phyloP scores from a whole-genome alignment of 1,140 invertebrate genomes.

The Pollicipes pollicipes region DNA sequence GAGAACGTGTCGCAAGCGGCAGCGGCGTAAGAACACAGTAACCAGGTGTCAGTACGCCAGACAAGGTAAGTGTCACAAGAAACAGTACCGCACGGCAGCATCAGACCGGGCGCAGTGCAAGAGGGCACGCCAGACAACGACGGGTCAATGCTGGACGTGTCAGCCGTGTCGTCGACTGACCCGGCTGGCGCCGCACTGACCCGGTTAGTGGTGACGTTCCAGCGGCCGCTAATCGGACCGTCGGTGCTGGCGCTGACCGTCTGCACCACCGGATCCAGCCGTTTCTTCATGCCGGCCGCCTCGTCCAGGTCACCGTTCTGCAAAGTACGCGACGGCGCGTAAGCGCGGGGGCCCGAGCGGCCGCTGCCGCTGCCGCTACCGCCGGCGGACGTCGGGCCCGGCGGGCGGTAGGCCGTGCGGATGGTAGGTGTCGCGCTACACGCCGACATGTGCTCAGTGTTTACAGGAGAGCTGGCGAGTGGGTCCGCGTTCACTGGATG shows the following conservation, averaged over 20 bases:
- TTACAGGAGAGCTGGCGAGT: too few relatives aligned
- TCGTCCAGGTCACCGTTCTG: slow-evolving; percentile 45
- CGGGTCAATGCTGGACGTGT: slow-evolving; percentile 2
- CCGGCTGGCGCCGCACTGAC: too few relatives aligned
- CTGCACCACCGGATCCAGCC: slow-evolving; percentile 32
- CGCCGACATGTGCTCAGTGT: slow-evolving; percentile 11
- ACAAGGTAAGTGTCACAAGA: slow-evolving; percentile 6
- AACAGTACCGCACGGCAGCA: not conserved
- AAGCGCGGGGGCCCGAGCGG: too few relatives aligned
- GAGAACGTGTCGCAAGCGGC: slow-evolving; percentile 6
- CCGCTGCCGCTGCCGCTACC: too few relatives aligned
- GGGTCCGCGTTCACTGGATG: too few relatives aligned
- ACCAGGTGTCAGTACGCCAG: slow-evolving; percentile 6
- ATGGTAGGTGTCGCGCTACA: too few relatives aligned
- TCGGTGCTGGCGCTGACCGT: slow-evolving; percentile 25
- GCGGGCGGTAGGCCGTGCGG: too few relatives aligned
- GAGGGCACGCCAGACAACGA: slow-evolving; percentile 5
- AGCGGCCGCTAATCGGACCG: slow-evolving; percentile 31
- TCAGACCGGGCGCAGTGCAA: not conserved
- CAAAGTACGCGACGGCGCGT: slow-evolving; percentile 10
- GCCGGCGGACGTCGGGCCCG: too few relatives aligned
- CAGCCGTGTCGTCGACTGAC: too few relatives aligned
- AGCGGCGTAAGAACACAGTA: slow-evolving; percentile 4
- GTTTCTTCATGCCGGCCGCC: slow-evolving; percentile 43
- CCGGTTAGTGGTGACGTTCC: slow-evolving; percentile 30